Conservation (phyloP, 2,888 invertebrate species). For the Cabera pusaria region DNA sequence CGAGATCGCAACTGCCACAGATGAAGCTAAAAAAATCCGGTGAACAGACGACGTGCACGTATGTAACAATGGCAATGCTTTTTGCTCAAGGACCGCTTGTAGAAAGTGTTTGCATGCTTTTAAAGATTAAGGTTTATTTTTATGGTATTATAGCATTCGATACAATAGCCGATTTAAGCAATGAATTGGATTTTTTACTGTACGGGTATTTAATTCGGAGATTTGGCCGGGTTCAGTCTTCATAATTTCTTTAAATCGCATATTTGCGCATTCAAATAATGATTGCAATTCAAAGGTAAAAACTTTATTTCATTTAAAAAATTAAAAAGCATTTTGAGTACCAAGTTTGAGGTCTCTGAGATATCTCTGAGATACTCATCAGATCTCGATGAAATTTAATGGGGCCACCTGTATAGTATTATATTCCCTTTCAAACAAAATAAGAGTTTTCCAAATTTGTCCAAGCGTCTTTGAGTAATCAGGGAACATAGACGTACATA, state of each 20-base stretch:
- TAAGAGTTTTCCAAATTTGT: too few species aligned
- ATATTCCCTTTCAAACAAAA: too few species aligned
- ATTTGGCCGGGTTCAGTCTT: not conserved
- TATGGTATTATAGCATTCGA: slow-evolving; percentile 43
- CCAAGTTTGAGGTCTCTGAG: too few species aligned
- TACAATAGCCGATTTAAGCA: slow-evolving; percentile 51
- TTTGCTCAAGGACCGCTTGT: slow-evolving; percentile 47
- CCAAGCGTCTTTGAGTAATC: too few species aligned
- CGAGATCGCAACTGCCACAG: slow-evolving; percentile 39
- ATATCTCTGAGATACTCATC: too few species aligned
- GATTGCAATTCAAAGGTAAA: slow-evolving; percentile 4
- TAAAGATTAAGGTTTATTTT: slow-evolving; percentile 46
- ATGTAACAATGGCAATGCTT: slow-evolving; percentile 55
- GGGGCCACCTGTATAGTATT: too few species aligned
- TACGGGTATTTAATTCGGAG: slow-evolving; percentile 11
- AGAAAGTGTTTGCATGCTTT: slow-evolving; percentile 56
- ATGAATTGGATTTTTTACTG: slow-evolving; percentile 39
- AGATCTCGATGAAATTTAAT: too few species aligned
- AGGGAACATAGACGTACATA: too few species aligned
- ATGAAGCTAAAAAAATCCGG: slow-evolving; percentile 50
- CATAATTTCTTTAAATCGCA: slow-evolving; percentile 20
- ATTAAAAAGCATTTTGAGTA: too few species aligned
- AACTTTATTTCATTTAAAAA: too few species aligned
- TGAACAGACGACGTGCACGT: slow-evolving; percentile 48
- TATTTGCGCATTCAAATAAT: slow-evolving; percentile 13